Evolutionary conservation across 2,797 vertebrate genomes (phyloP), one percentile per base, ranked within the genome.

Genomic region (Podarcis lilfordi): DNA sequence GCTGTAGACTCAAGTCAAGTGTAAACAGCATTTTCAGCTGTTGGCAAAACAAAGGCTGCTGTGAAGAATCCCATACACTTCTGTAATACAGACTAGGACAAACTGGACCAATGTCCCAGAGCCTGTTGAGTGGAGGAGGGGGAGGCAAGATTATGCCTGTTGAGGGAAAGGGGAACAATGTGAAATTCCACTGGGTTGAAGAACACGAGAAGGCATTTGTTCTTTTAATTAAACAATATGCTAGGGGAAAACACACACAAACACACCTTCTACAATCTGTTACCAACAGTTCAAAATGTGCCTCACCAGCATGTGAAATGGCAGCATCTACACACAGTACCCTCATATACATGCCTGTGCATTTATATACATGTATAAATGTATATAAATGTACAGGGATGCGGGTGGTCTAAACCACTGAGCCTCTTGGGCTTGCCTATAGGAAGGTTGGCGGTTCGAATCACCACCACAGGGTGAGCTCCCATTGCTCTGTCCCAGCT

Each of bases 1-100:
- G 94, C 95, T 94, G 94, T 88, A 83, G 89, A 92, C 94, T 96
- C 89, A 82, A 82, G 93, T 96, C 92, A 92, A 95, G 92, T 94
- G 90, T 94, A 96, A 96, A 96, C 94, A 95, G 93, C 94, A 95
- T 95, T 95, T 95, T 92, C 93, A 82, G 95, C 93, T 4, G 90
- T 94, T 96, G 95, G 95, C 94, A 94, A 93, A 95, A 95, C 37
- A 5, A 93, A 92, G 95, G 91, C 94, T 29, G 87, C 88, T 0
- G 3, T 76, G 89, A 84, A 91, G 85, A 86, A 3, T 83, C 81
- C 69, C 84, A 89, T 1, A 76, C 88, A 92, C 74, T 40, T 69
- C 61, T 87, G 0, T 0, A 74, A 40, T 15, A 9, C 76, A 50
- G 0, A 64, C 8, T 35, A 43, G 50, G 61, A 29, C 27, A 80